Evolutionary conservation across 2,888 invertebrate species (phyloP), one percentile per base, ranked within the genome.

Genomic region (Graphium colonna): DNA sequence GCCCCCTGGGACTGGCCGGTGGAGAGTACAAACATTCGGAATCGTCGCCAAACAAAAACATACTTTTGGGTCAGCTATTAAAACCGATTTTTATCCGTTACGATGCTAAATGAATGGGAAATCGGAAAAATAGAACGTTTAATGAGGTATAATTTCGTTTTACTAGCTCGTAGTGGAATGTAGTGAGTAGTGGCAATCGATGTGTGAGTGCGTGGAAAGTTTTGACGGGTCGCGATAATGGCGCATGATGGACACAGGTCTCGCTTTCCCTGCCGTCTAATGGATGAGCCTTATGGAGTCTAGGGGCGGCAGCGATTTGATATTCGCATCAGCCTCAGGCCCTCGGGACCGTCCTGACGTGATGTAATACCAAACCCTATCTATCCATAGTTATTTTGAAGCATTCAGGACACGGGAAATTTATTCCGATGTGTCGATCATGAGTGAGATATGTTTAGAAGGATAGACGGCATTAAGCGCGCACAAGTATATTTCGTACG

Each of bases 1-100:
- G 77, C 75, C 89, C 86, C 89, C 71, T 64, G 89, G 88, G 89
- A 87, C 75, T 68, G 82, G 79, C 88, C 85, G 83, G 81, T 71
- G 70, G 72, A 71, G 76, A 79, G 77, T 73, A 77, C 79, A 81
- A 82, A 82, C 77, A 78, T 73, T 64, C 68, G 57, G 64, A 4
- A 12, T 65, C 61, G 64, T 71, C 68, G 79, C 75, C 76, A 73
- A 73, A 73, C 81, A 68, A 84, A 81, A 81, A 72, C 77, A 67
- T 67, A 65, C 75, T 72, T 73, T 81, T 74, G 59, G 61, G 61
- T 65, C 57, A 66, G 60, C 62, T 62, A 59, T 67, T 82, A 85
- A 67, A 75, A 78, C 65, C 58, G 61, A 71, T 60, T 78, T 82
- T 82, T 67, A 71, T 58, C 68, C 73, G 74, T 40, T 56, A 61